phyloP scores from a whole-genome alignment of 1,140 invertebrate genomes.

The Andrena cerasifolii region DNA sequence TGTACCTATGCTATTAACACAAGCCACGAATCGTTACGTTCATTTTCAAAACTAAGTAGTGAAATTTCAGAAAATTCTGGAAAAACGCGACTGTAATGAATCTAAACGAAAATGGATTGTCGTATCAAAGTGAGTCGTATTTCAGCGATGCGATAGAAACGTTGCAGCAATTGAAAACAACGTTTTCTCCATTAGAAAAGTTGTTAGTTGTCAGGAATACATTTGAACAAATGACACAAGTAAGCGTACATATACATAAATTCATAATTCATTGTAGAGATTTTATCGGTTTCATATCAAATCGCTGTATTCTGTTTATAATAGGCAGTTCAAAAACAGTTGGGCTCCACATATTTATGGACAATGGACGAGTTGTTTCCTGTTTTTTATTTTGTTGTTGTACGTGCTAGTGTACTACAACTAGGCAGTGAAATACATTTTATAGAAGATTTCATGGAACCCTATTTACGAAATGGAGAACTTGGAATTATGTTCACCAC shows the following conservation, averaged over 20 bases:
- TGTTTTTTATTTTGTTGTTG: slow-evolving; percentile 92
- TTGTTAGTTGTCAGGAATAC: slow-evolving; percentile 89
- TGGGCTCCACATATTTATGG: slow-evolving; percentile 86
- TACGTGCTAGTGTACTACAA: slow-evolving; percentile 90
- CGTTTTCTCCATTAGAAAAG: slow-evolving; percentile 91
- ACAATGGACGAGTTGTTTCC: slow-evolving; percentile 94
- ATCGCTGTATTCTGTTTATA: slow-evolving; percentile 41
- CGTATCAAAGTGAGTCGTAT: slow-evolving; percentile 80
- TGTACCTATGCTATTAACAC: slow-evolving; percentile 71
- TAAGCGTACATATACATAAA: slow-evolving; percentile 71
- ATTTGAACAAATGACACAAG: slow-evolving; percentile 90
- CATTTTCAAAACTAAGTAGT: neutral
- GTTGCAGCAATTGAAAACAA: slow-evolving; percentile 89
- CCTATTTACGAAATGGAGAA: slow-evolving; percentile 88
- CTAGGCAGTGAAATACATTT: slow-evolving; percentile 93
- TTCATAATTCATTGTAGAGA: no score
- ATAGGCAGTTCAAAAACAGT: slow-evolving; percentile 83
- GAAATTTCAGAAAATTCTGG: slow-evolving; percentile 81
- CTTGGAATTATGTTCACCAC: slow-evolving; percentile 93
- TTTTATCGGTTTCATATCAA: slow-evolving; percentile 13
- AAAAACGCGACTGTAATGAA: slow-evolving; percentile 60
- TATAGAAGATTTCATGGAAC: slow-evolving; percentile 92
- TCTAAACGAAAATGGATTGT: slow-evolving; percentile 53
- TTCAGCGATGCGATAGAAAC: slow-evolving; percentile 88
- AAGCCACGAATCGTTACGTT: neutral